A percentile compares a stretch with the other conserved stretches of the same genome.
Evolutionary conservation across 2,888 invertebrate species (phyloP).

Genomic region (Agonopterix subpropinquella): DNA sequence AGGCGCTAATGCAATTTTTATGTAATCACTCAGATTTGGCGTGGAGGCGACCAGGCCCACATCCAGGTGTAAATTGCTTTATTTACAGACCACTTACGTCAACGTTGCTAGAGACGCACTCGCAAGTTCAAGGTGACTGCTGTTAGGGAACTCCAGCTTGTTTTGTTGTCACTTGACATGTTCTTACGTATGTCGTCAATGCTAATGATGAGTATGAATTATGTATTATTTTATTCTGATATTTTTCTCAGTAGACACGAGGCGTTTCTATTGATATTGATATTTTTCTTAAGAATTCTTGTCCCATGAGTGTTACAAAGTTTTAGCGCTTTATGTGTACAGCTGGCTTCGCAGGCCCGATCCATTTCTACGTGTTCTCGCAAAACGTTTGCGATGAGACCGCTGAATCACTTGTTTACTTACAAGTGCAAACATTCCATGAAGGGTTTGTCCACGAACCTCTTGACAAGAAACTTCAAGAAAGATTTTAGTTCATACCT

Average conservation of each 20-base stretch:
- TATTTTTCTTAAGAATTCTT: not conserved
- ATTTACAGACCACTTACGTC: slow-evolving; percentile 64
- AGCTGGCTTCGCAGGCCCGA: slow-evolving; percentile 39
- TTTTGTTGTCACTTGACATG: slow-evolving; percentile 7
- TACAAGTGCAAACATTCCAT: slow-evolving; percentile 20
- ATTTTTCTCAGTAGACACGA: too few relatives aligned
- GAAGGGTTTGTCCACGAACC: slow-evolving; percentile 29
- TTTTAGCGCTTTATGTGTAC: slow-evolving; percentile 33
- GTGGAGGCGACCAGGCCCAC: slow-evolving; percentile 29
- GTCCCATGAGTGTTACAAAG: too few relatives aligned
- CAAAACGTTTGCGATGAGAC: slow-evolving; percentile 33
- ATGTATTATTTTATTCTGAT: too few relatives aligned
- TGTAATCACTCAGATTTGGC: slow-evolving; percentile 7
- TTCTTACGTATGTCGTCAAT: too few relatives aligned
- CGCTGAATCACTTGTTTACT: slow-evolving; percentile 57
- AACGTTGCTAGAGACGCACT: slow-evolving; percentile 35
- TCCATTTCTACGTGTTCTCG: slow-evolving; percentile 35
- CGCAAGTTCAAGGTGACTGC: slow-evolving; percentile 61
- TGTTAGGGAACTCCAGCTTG: slow-evolving; percentile 23
- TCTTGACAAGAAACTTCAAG: slow-evolving; percentile 6
- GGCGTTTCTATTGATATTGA: too few relatives aligned
- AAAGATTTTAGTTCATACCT: slow-evolving; percentile 6
- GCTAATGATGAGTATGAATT: too few relatives aligned
- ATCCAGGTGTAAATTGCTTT: slow-evolving; percentile 54
- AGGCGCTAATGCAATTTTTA: slow-evolving; percentile 9